phyloP scores from a whole-genome alignment of 2,888 invertebrate genomes.

The Amiota mariae region DNA sequence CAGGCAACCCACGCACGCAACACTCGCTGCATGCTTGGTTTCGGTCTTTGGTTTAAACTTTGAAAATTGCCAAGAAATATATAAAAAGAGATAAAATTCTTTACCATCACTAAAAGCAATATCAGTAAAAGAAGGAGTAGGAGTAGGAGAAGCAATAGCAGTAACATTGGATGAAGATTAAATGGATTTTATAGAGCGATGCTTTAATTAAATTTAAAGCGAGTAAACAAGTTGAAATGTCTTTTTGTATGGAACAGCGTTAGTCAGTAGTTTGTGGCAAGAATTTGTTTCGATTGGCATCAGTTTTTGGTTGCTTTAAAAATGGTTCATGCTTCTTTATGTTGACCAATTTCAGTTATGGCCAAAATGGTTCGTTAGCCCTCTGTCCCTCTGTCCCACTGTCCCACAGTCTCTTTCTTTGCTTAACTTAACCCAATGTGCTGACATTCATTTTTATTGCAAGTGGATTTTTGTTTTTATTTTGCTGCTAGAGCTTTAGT shows the following conservation, averaged over 20 bases:
- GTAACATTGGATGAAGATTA: conserved; percentile 36
- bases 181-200: conserved; percentile 30
- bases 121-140: too few species aligned
- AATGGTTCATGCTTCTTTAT: not conserved
- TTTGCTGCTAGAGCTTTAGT: not conserved
- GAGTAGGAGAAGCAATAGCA: not conserved
- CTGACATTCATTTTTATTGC: conserved; percentile 59
- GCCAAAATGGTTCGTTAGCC: too few species aligned
- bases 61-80: conserved; percentile 22
- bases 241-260: conserved; percentile 31
- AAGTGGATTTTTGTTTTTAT: conserved; percentile 9
- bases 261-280: not conserved
- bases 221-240: conserved; percentile 46
- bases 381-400: not conserved
- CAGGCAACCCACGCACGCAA: conserved; percentile 16
- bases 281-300: not conserved
- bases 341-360: not conserved
- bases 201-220: conserved; percentile 52
- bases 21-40: too few species aligned
- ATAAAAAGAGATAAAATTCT: conserved; percentile 26
- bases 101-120: too few species aligned
- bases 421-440: conserved; percentile 4
- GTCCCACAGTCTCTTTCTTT: not conserved
- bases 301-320: not conserved
- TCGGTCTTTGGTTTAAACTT: too few species aligned